A percentile compares a stretch with the other conserved stretches of the same genome.
Conservation (phyloP, 2,113 vertebrate species). For the Cinclus cinclus region DNA sequence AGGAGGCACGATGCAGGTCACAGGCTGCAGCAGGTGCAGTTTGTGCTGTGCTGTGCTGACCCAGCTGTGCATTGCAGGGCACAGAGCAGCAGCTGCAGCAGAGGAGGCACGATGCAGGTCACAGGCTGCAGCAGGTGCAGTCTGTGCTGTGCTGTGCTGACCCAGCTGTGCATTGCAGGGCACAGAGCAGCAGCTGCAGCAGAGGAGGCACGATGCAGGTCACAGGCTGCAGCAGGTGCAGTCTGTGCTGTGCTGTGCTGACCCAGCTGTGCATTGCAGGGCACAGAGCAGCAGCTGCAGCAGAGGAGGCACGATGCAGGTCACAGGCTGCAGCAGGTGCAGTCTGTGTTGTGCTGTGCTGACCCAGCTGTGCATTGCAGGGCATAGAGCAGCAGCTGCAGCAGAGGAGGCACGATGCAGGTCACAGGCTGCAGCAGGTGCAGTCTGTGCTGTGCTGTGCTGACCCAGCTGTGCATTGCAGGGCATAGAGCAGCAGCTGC, state of each 20-base stretch:
- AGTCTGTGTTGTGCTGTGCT: background rate
- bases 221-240: no score
- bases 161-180: slow-evolving; percentile 43
- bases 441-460: background rate
- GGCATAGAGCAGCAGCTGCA: slow-evolving; percentile 51
- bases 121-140: background rate
- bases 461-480: slow-evolving; percentile 11
- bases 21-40: accelerated
- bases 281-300: slow-evolving; percentile 55
- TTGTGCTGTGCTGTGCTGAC: background rate
- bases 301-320: slow-evolving; percentile 62
- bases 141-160: background rate
- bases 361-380: slow-evolving; percentile 36
- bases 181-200: background rate
- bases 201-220: slow-evolving; percentile 65
- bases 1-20: slow-evolving; percentile 17
- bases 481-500: slow-evolving; percentile 61
- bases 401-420: slow-evolving; percentile 50
- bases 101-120: slow-evolving; percentile 46
- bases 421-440: accelerated
- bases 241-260: no score
- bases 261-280: no score
- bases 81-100: slow-evolving; percentile 48
- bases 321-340: no score
- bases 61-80: slow-evolving; percentile 42